phyloP scores from a whole-genome alignment of 2,797 vertebrate genomes.

The Acropternis orthonyx region DNA sequence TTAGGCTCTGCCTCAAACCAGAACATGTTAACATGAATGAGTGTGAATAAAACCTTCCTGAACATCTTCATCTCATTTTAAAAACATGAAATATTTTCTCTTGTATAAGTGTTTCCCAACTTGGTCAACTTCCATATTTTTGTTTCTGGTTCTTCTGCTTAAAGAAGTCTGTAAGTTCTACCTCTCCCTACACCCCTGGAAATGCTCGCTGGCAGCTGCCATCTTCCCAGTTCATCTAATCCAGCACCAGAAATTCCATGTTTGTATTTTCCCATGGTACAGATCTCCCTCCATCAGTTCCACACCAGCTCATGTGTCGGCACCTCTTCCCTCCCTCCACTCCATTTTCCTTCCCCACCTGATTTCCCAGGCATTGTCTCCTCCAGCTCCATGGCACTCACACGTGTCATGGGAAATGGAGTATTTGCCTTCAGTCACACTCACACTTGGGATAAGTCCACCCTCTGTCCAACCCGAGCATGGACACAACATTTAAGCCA shows the following conservation, averaged over 20 bases:
- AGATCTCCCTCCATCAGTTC: neutral
- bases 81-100: neutral
- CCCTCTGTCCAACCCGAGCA: fast-evolving
- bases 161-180: neutral
- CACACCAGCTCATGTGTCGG: neutral
- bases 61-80: neutral
- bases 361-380: neutral
- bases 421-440: neutral
- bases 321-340: neutral
- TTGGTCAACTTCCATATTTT: neutral
- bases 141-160: neutral
- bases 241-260: neutral
- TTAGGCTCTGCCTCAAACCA: neutral
- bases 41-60: neutral
- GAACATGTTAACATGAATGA: neutral
- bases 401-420: neutral
- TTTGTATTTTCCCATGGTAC: neutral
- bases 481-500: neutral
- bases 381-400: neutral
- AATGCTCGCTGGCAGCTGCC: neutral
- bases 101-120: neutral
- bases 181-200: neutral
- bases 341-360: neutral
- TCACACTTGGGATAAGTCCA: neutral
- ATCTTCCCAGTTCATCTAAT: neutral